These are phyloP conservation scores for Vombatus ursinus DNA, from an alignment of 2,113 vertebrate genomes.

Conservation along the genomic window DNA sequence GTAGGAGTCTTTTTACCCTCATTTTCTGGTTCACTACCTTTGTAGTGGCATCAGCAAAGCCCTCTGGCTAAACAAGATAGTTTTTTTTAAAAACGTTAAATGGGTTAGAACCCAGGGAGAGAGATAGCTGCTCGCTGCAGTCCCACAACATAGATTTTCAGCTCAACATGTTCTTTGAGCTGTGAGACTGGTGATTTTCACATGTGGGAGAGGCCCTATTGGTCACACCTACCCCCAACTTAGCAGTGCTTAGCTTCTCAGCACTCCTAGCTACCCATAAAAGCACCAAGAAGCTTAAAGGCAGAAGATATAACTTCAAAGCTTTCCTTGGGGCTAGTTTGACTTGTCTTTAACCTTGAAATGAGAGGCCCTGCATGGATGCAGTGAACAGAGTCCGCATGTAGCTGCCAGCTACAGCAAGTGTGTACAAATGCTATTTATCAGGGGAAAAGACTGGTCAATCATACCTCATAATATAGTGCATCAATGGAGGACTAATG, in stretches of 20 bases:
- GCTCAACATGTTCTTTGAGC: neutral
- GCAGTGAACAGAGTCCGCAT: neutral
- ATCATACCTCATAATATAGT: neutral
- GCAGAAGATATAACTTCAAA: constrained; percentile 35
- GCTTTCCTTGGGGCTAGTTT: constrained; percentile 19
- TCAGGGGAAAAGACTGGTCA: neutral
- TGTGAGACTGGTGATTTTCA: neutral
- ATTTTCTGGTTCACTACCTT: neutral
- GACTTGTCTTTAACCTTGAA: constrained; percentile 34
- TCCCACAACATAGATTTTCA: neutral
- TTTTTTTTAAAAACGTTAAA: neutral
- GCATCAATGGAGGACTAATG: neutral
- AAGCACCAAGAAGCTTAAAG: constrained; percentile 3
- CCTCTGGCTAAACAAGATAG: neutral
- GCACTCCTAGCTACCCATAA: constrained; percentile 18
- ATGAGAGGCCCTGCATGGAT: neutral
- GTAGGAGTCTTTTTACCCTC: neutral
- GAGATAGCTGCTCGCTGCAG: neutral
- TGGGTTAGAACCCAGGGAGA: neutral
- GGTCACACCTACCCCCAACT: neutral
- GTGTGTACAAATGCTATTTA: neutral
- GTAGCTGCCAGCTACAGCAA: constrained; percentile 17
- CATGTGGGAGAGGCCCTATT: fast-evolving
- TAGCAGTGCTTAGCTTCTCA: neutral
- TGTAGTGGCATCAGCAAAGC: neutral